Evolutionary conservation across 2,113 vertebrate species (phyloP), one percentile per base, ranked within the genome.

Genomic region (Artemisiospiza belli): DNA sequence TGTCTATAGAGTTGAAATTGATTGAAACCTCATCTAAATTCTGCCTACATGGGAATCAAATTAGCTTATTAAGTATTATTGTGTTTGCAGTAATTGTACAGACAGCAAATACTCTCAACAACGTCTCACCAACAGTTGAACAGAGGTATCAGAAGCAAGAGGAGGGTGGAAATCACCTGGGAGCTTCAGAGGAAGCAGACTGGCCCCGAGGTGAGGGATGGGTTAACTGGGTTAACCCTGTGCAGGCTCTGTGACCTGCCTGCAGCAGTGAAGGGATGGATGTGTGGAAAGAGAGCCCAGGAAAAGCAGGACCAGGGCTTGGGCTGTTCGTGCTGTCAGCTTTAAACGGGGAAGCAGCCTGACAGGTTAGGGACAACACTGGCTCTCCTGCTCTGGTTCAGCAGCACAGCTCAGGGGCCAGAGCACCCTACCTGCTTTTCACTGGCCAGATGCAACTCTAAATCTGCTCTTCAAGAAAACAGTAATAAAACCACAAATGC

Each of bases 161-260:
- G 14, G 20, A 77, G 51, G 21, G 31, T 2, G 10, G 77, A 3
- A 20, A 1, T 22, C n/a, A 20, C 9, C 20, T 24, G 63, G 8
- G 33, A 30, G 33, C 16, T 57, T 15, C 5, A 1, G 6, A 24
- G 33, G 10, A 35, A 57, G 30, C 39, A 43, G 16, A 14, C 2
- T 4, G 5, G 11, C 18, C 23, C 23, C 8, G 1, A 28, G 28
- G 7, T 6, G 27, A 57, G n/a, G 39, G 39, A 5, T 3, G 59
- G 22, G 3, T 31, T 37, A 47, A 22, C 11, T 27, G 49, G 14
- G 49, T 51, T 51, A 27, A 51, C 39, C 27, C n/a, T 1, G 1
- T 1, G 5, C 3, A 3, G 24, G 39, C n/a, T 63, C 17, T 2
- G 1, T 4, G 3, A 20, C 19, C 44, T 0, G 6, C 18, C 5